Percentiles rank a stretch among this genome's conserved stretches.
phyloP scores from a whole-genome alignment of 2,113 vertebrate genomes.

The Pomatorhinus ruficollis region DNA sequence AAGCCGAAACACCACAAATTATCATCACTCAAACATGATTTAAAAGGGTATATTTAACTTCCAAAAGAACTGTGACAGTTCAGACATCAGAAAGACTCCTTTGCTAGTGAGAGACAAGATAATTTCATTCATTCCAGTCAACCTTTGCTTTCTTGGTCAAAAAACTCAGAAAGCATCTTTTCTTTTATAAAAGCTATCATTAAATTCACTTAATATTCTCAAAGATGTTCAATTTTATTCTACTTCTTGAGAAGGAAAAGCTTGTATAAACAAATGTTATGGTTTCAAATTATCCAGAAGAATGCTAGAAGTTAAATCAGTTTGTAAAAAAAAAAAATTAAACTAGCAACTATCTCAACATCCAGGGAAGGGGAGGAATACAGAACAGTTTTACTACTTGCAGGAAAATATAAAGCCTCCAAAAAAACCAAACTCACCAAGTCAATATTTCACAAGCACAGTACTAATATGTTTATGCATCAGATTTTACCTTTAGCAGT shows the following conservation, averaged over 20 bases:
- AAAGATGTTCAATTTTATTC: not conserved
- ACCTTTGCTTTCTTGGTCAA: not conserved
- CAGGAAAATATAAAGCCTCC: not conserved
- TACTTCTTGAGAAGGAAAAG: not conserved
- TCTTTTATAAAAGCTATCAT: not conserved
- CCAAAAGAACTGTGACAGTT: not conserved
- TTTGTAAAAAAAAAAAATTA: not conserved
- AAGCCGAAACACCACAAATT: not conserved
- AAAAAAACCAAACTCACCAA: not conserved
- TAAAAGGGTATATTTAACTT: not conserved
- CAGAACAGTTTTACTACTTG: not conserved
- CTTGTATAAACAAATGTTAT: not conserved
- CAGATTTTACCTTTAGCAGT: not conserved
- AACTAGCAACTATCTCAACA: not conserved
- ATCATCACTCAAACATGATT: not conserved
- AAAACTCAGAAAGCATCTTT: accelerated
- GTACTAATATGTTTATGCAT: not conserved
- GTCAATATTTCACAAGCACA: not conserved
- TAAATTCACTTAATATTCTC: not conserved
- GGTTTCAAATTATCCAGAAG: not conserved
- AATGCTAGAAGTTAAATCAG: not conserved
- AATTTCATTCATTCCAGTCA: not conserved
- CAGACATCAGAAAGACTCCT: not conserved
- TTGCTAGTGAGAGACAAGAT: not conserved
- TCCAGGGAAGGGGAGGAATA: not conserved